A percentile compares a stretch with the other conserved stretches of the same genome.
phyloP scores from a whole-genome alignment of 2,888 invertebrate genomes.

The Mystacides longicornis region DNA sequence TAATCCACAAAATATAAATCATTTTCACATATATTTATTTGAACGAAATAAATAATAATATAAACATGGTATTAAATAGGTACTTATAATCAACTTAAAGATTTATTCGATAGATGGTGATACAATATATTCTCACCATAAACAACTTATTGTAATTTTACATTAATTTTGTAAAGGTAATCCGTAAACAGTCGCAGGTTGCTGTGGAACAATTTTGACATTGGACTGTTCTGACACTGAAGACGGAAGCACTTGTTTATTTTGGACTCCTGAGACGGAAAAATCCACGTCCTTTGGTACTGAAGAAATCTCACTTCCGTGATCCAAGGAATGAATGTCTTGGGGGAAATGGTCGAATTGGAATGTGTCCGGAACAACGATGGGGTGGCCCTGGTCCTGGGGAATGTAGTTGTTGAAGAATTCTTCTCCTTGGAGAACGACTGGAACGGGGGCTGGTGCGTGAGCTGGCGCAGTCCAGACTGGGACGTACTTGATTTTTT shows the following conservation, averaged over 20 bases:
- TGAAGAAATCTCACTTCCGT: background rate
- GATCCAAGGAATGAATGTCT: background rate
- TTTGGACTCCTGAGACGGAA: background rate
- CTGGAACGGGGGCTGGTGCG: background rate
- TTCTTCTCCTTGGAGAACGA: background rate
- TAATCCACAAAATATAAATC: too few relatives aligned
- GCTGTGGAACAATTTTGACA: background rate
- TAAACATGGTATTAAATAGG: too few relatives aligned
- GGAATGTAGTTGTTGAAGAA: background rate
- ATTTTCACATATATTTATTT: too few relatives aligned
- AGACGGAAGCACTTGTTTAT: background rate
- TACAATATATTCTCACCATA: too few relatives aligned
- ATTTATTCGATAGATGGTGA: too few relatives aligned
- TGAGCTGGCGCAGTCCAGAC: conserved; percentile 4
- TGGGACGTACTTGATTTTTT: conserved; percentile 22
- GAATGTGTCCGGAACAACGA: background rate
- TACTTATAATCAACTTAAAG: too few relatives aligned
- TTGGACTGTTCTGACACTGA: background rate
- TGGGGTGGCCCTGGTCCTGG: background rate
- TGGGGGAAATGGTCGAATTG: background rate
- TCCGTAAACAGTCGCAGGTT: background rate
- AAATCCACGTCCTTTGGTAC: background rate
- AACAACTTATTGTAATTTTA: too few relatives aligned
- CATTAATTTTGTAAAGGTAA: background rate
- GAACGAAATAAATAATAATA: too few relatives aligned